Evolutionary conservation across 2,888 invertebrate species (phyloP).

Genomic region (Elegia similella): DNA sequence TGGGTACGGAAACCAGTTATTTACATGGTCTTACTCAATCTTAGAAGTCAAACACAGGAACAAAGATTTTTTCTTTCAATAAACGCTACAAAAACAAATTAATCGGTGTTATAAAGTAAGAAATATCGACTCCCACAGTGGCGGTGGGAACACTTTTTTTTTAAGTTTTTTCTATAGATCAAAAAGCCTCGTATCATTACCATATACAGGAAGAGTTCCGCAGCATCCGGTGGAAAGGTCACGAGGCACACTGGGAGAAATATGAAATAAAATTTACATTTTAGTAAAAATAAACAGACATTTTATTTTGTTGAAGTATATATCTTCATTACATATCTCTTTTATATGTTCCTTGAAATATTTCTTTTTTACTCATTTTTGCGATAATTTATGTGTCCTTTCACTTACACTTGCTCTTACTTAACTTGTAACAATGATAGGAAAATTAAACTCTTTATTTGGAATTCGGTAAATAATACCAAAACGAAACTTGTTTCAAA

Average conservation of each 20-base stretch:
- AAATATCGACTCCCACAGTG: constrained; percentile 44
- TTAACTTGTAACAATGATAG: too few species aligned
- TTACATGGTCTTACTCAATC: not conserved
- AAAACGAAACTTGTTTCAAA: too few species aligned
- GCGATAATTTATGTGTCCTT: too few species aligned
- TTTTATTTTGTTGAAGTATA: too few species aligned
- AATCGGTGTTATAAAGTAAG: constrained; percentile 10
- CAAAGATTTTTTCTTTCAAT: not conserved
- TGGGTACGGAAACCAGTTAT: not conserved
- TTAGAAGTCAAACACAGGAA: not conserved
- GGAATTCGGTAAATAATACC: too few species aligned
- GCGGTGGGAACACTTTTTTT: constrained; percentile 61
- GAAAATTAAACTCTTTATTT: too few species aligned
- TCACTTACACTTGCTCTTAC: too few species aligned
- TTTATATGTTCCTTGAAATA: too few species aligned
- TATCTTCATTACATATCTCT: too few species aligned
- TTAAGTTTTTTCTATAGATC: constrained; percentile 37
- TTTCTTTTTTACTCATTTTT: too few species aligned
- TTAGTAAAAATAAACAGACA: too few species aligned
- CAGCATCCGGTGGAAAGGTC: constrained; percentile 57
- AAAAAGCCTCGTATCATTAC: constrained; percentile 60
- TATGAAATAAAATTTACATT: too few species aligned
- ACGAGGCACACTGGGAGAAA: constrained; percentile 40
- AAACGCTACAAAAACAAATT: constrained; percentile 13
- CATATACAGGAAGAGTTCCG: constrained; percentile 75